Base-by-base conservation (phyloP, 2,888 invertebrate species). In the Rhodophaea formosa region DNA sequence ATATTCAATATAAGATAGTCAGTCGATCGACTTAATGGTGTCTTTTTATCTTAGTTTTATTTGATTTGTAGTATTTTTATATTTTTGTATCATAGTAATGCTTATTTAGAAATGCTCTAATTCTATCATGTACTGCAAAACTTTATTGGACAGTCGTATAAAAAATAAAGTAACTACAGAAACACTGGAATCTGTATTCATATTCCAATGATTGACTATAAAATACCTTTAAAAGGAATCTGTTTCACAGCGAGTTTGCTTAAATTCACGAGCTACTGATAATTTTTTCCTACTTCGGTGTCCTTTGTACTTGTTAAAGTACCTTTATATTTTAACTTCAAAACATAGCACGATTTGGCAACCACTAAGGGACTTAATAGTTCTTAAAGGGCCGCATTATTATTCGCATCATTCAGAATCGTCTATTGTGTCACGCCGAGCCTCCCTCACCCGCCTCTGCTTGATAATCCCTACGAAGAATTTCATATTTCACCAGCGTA, bases 401-500 rank as follows among this genome's bases (percentile, higher is more conserved):
- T 47, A 49, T 47, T 61, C 53, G 59, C 62, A 63, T 65, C 67
- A 64, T 61, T 62, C 63, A 62, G 66, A 65, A 62, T 67, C 68
- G 62, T 66, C 66, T 70, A 66, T 70, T 63, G 65, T 62, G 63
- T 69, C 67, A 65, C 66, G 64, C 64, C 52, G 46, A 62, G 68
- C 63, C 57, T 64, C 64, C 63, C 57, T 64, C 64, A 62, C 60
- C 62, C 67, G 69, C 72, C 70, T 74, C 72, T 68, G 69, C 72
- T 71, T 70, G 75, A 78, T 83, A 83, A 85, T 84, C 83, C 78
- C 65, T 62, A 69, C 72, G 79, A 84, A 80, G 80, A 84, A 80
- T 82, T 82, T 82, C 85, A 88, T 88, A 88, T 88, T 86, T 87
- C 84, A 86, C 83, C 77, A 75, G 72, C 79, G 76, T 81, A 86